These are phyloP conservation scores for Cephalopterus ornatus DNA, from an alignment of 2,113 vertebrate genomes.

Conservation along the genomic window DNA sequence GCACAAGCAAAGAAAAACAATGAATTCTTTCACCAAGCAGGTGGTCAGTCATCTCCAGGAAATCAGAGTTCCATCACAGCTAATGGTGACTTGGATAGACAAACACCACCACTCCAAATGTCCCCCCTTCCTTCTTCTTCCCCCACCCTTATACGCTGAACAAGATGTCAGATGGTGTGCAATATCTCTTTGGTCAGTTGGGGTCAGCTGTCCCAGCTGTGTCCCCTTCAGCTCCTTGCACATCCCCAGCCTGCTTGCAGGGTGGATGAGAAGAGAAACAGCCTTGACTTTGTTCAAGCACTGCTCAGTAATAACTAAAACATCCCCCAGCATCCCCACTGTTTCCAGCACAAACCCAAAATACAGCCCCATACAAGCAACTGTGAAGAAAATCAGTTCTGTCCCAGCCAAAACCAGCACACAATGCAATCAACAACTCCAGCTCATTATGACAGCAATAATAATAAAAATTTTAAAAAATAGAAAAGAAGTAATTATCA, in stretches of 20 bases:
- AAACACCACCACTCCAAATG: neutral
- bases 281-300: neutral
- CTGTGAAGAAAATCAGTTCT: neutral
- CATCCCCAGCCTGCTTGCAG: neutral
- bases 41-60: neutral
- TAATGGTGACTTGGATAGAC: neutral
- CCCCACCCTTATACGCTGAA: neutral
- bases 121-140: neutral
- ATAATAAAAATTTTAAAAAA: neutral
- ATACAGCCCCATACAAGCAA: neutral
- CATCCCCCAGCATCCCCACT: neutral
- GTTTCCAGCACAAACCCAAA: neutral
- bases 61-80: neutral
- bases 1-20: neutral
- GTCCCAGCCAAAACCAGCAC: neutral
- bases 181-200: neutral
- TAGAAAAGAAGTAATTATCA: neutral
- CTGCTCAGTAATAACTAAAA: neutral
- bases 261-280: neutral
- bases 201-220: neutral
- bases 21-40: neutral
- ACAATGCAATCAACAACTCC: neutral
- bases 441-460: conserved; percentile 8
- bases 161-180: neutral
- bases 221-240: neutral